Evolutionary conservation across 2,888 invertebrate species (phyloP), one percentile per base, ranked within the genome.

Genomic region (Penaeus monodon): DNA sequence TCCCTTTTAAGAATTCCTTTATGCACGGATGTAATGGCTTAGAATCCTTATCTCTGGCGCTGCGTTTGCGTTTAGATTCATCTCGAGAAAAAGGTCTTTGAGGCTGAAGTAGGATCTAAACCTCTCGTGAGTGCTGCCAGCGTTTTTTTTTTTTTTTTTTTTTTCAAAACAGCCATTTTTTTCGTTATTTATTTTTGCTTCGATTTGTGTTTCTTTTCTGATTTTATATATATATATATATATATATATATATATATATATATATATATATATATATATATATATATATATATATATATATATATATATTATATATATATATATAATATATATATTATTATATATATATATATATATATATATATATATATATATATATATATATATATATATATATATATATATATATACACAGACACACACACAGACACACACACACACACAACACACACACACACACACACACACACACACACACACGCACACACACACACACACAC

Each of bases 301-400:
- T 66, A 66, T 66, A 66, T 66, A 66, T 66, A 66, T 66, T 66
- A 66, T 17, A 66, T 66, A 38, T 6, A 38, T 38, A 38, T 38
- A 2, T 38, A 66, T 66, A 66, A 66, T 66, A 66, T 66, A 66
- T 66, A 66, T 38, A 38, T 38, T n/a, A n/a, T n/a, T n/a, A 4
- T 38, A 38, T 38, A 38, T 38, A 38, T 38, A 38, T 38, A 12
- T 66, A 66, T 66, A 66, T 66, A 66, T 66, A 66, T 17, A 12
- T 17, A 66, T 66, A 66, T 66, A 14, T 66, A 12, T 66, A 66
- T 10, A 66, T 66, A 66, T 66, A 66, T 66, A 66, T 66, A 66
- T 66, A 66, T 66, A 66, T 66, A 66, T 66, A 66, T 66, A 66
- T 66, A 66, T 66, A 66, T 66, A 66, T 66, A 66, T 66, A 66